Evolutionary conservation across 2,888 invertebrate genomes (phyloP).

Genomic region (Cetonia aurata): DNA sequence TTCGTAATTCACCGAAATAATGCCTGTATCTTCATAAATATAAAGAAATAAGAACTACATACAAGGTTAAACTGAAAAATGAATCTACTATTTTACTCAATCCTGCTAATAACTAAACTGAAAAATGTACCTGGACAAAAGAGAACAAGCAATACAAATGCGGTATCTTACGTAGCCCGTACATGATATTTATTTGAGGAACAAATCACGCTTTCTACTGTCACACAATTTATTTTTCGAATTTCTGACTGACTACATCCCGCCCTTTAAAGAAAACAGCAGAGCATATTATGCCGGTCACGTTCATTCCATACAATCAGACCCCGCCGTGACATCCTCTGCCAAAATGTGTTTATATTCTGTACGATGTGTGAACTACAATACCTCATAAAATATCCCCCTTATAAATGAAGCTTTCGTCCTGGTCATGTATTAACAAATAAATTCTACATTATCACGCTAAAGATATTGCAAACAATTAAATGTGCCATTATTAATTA

Average conservation of each 20-base stretch:
- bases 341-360: constrained; percentile 35
- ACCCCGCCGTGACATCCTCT: constrained; percentile 18
- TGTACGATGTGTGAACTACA: constrained; percentile 22
- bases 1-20: too few species aligned
- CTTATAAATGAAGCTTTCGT: neutral
- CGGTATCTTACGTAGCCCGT: constrained; percentile 39
- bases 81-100: neutral
- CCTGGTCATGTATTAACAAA: neutral
- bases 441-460: too few species aligned
- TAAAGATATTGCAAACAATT: too few species aligned
- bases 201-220: constrained; percentile 51
- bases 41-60: too few species aligned
- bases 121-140: constrained; percentile 8
- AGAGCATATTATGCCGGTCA: constrained; percentile 44
- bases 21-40: too few species aligned
- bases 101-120: constrained; percentile 2
- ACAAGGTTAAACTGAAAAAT: neutral
- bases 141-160: constrained; percentile 40
- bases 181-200: constrained; percentile 49
- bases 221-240: constrained; percentile 46
- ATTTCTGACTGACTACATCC: constrained; percentile 34
- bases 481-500: too few species aligned
- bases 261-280: constrained; percentile 23
- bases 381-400: constrained; percentile 36
- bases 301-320: constrained; percentile 49